Evolutionary conservation across 2,113 vertebrate genomes (phyloP).

Genomic region (Chloebia gouldiae): DNA sequence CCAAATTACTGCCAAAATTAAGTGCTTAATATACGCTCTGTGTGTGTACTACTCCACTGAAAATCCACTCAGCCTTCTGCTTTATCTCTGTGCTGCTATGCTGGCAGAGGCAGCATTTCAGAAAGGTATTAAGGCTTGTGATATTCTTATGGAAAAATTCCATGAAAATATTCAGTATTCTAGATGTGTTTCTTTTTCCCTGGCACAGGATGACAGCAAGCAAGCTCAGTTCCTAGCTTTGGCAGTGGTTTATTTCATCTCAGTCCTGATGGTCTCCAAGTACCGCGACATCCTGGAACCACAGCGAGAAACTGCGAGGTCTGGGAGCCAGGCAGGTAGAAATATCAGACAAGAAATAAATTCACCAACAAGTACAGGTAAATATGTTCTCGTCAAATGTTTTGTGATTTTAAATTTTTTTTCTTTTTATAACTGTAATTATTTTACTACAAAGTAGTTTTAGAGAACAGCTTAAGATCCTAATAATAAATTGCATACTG

Average conservation of each 20-base stretch:
- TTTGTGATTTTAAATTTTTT: background rate
- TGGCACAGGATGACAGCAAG: conserved; percentile 92
- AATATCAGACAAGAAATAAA: conserved; percentile 98
- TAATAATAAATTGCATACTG: background rate
- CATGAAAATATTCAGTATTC: background rate
- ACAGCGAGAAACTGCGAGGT: conserved; percentile 91
- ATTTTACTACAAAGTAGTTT: background rate
- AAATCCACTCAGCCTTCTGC: background rate
- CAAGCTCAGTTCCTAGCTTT: conserved; percentile 97
- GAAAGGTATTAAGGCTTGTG: background rate
- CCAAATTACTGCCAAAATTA: background rate
- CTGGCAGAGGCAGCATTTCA: background rate
- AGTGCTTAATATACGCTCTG: background rate
- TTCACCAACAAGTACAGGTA: conserved; percentile 98
- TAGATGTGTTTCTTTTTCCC: background rate
- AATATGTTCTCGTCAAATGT: background rate
- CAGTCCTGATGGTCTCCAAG: conserved; percentile 98
- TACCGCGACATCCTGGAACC: conserved; percentile 98
- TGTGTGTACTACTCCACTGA: background rate
- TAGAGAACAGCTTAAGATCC: background rate
- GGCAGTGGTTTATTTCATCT: conserved; percentile 98
- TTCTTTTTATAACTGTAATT: background rate
- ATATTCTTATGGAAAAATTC: background rate
- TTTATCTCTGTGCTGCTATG: background rate
- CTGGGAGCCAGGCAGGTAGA: conserved; percentile 90